Percentiles rank a stretch among this genome's conserved stretches.
phyloP scores from a whole-genome alignment of 2,113 vertebrate genomes.

The Epinephelus fuscoguttatus region DNA sequence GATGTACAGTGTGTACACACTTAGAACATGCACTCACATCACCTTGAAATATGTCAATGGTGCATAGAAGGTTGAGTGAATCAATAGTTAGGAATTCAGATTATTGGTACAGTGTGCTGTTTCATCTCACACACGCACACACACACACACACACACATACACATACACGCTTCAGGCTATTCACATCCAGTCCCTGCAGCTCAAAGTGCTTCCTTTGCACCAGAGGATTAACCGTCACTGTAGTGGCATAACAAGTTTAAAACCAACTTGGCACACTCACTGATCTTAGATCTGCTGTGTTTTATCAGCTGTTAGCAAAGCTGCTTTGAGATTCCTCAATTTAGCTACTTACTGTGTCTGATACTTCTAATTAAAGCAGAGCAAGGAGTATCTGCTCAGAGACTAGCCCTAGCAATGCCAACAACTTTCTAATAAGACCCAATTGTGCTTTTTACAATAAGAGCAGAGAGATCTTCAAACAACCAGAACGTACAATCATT shows the following conservation, averaged over 20 bases:
- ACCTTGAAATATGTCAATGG: constrained; percentile 23
- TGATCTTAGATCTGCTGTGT: neutral
- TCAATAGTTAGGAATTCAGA: constrained; percentile 51
- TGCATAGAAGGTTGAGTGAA: constrained; percentile 17
- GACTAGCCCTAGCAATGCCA: neutral
- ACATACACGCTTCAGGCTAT: neutral
- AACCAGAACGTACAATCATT: neutral
- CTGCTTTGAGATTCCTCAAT: constrained; percentile 8
- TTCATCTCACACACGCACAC: neutral
- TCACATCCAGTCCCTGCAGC: constrained; percentile 14
- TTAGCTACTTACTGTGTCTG: constrained; percentile 2
- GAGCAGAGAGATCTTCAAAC: neutral
- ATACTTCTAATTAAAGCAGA: constrained; percentile 2
- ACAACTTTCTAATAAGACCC: neutral
- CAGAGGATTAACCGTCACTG: neutral
- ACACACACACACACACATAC: neutral
- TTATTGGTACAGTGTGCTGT: constrained; percentile 6
- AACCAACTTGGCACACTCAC: constrained; percentile 7
- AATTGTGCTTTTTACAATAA: constrained; percentile 11
- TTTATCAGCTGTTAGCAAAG: constrained; percentile 33
- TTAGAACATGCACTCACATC: neutral
- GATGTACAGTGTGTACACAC: neutral
- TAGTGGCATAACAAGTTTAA: neutral
- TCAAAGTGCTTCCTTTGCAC: neutral
- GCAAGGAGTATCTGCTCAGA: constrained; percentile 6